Percentiles rank a stretch among this genome's conserved stretches.
Evolutionary conservation across 2,888 invertebrate species (phyloP).

Genomic region (Lucinisca nassula): DNA sequence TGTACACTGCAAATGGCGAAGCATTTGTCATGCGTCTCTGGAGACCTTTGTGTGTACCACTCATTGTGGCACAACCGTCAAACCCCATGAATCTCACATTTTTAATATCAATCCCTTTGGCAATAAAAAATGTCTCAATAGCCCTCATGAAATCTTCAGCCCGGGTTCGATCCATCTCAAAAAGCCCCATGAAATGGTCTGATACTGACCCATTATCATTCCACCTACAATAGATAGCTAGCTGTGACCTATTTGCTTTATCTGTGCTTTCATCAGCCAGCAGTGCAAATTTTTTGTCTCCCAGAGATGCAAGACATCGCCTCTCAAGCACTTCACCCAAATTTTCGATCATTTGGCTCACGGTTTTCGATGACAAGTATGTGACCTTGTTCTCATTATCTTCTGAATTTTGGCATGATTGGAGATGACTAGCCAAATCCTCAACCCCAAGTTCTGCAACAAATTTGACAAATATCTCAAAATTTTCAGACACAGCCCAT

Average conservation of each 20-base stretch:
- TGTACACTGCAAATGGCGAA: slow-evolving; percentile 42
- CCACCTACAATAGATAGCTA: slow-evolving; percentile 37
- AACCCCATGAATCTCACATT: slow-evolving; percentile 49
- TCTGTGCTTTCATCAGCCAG: no score
- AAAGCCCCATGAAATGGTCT: slow-evolving; percentile 20
- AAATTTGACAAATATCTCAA: no score
- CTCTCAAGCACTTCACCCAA: background rate
- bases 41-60: slow-evolving; percentile 34
- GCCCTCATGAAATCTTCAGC: slow-evolving; percentile 16
- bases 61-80: slow-evolving; percentile 57
- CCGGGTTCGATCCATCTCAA: slow-evolving; percentile 13
- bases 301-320: background rate
- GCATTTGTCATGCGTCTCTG: no score
- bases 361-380: background rate
- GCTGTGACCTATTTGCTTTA: slow-evolving; percentile 30
- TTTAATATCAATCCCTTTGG: slow-evolving; percentile 22
- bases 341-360: background rate
- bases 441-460: no score
- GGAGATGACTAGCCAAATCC: no score
- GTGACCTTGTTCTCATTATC: no score
- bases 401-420: no score
- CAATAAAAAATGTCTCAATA: slow-evolving; percentile 14
- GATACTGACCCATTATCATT: background rate
- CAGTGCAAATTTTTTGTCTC: slow-evolving; percentile 29
- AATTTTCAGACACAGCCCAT: no score